phyloP scores from a whole-genome alignment of 2,888 invertebrate species.

The Brenthis ino region DNA sequence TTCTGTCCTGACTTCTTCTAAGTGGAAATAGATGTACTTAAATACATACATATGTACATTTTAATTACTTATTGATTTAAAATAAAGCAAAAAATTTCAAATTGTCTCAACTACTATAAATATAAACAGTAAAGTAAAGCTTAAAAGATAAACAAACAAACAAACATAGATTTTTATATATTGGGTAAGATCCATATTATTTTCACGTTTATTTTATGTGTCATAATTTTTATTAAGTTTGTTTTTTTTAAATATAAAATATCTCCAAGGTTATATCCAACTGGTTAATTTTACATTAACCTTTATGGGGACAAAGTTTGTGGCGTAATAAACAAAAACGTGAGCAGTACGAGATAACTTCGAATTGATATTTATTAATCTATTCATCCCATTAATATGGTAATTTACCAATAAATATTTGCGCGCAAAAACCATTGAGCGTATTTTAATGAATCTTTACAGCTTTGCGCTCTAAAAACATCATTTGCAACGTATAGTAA shows the following conservation, averaged over 20 bases:
- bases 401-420: slow-evolving; percentile 12
- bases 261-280: background rate
- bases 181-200: too few species aligned
- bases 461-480: slow-evolving; percentile 14
- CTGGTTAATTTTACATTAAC: slow-evolving; percentile 2
- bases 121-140: too few species aligned
- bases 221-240: background rate
- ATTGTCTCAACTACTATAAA: too few species aligned
- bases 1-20: too few species aligned
- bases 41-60: too few species aligned
- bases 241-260: background rate
- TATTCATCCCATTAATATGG: slow-evolving; percentile 14
- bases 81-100: too few species aligned
- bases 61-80: too few species aligned
- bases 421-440: slow-evolving; percentile 19
- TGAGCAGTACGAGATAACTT: background rate
- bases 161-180: too few species aligned
- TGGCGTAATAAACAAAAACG: slow-evolving; percentile 13
- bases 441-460: slow-evolving; percentile 22
- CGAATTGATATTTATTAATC: slow-evolving; percentile 16
- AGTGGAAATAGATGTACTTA: too few species aligned
- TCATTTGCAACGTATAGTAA: background rate
- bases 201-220: too few species aligned
- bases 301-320: background rate
- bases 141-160: too few species aligned